These are phyloP conservation scores for Circaetus cinerascens DNA, from an alignment of 2,113 vertebrate species.

Conservation along the genomic window DNA sequence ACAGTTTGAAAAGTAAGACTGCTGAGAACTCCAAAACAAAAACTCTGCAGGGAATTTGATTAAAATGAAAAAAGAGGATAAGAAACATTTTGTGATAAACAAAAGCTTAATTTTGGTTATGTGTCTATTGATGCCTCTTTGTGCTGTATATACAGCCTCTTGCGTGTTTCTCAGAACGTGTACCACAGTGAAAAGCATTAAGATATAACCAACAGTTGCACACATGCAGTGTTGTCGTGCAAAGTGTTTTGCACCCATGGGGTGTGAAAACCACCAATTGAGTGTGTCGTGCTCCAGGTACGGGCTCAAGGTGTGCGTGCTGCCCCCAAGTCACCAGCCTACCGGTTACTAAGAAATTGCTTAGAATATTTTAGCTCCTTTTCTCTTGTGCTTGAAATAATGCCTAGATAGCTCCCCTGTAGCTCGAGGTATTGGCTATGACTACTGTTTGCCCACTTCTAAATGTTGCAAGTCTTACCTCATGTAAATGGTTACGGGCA, in stretches of 20 bases:
- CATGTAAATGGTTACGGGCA: not conserved
- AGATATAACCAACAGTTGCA: not conserved
- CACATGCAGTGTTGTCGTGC: not conserved
- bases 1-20: slow-evolving; percentile 14
- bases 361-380: not conserved
- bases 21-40: not conserved
- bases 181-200: not conserved
- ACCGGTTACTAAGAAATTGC: not conserved
- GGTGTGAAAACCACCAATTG: not conserved
- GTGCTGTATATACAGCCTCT: not conserved
- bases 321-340: not conserved
- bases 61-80: not conserved
- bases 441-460: not conserved
- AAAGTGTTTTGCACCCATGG: not conserved
- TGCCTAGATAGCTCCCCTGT: not conserved
- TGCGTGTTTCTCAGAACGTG: not conserved
- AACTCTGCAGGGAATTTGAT: not conserved
- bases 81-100: not conserved
- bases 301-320: not conserved
- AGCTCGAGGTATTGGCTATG: not conserved
- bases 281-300: not conserved
- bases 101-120: not conserved
- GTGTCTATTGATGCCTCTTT: not conserved
- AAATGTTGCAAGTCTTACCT: not conserved
- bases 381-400: not conserved